Evolutionary conservation across 2,888 invertebrate genomes (phyloP).

Genomic region (Tiliacea aurago): DNA sequence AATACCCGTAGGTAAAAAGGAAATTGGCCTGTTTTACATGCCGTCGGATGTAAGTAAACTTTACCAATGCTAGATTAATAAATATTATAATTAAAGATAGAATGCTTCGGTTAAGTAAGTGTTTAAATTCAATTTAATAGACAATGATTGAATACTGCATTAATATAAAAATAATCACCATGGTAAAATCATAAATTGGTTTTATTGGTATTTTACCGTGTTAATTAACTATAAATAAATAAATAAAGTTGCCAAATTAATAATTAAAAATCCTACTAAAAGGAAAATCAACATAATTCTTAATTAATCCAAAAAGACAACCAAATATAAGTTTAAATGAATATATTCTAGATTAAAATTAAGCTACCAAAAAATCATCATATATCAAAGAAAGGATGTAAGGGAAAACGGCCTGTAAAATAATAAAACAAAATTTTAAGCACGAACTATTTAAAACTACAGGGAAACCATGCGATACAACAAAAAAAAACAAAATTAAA

Average conservation of each 20-base stretch:
- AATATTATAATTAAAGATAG: not conserved
- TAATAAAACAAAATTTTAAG: not conserved
- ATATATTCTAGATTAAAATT: not conserved
- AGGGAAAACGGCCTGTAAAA: not conserved
- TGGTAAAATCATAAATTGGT: not conserved
- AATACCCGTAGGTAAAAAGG: not conserved
- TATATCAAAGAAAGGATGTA: not conserved
- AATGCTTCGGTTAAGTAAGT: too few relatives aligned
- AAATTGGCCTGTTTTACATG: not conserved
- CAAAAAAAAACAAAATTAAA: constrained; percentile 15
- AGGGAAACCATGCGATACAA: not conserved
- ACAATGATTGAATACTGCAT: not conserved
- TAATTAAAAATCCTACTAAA: not conserved
- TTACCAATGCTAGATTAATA: not conserved
- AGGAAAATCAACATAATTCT: not conserved
- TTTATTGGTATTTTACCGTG: too few relatives aligned
- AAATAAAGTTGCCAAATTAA: constrained; percentile 10
- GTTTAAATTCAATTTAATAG: not conserved
- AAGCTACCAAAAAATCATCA: not conserved
- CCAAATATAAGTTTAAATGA: not conserved
- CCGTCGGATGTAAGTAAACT: not conserved
- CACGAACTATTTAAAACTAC: not conserved
- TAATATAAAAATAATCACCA: not conserved
- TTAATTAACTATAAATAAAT: too few relatives aligned
- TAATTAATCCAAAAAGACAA: not conserved